Base-by-base conservation (phyloP, 1,140 invertebrate genomes). In the Philopotamus ludificatus region DNA sequence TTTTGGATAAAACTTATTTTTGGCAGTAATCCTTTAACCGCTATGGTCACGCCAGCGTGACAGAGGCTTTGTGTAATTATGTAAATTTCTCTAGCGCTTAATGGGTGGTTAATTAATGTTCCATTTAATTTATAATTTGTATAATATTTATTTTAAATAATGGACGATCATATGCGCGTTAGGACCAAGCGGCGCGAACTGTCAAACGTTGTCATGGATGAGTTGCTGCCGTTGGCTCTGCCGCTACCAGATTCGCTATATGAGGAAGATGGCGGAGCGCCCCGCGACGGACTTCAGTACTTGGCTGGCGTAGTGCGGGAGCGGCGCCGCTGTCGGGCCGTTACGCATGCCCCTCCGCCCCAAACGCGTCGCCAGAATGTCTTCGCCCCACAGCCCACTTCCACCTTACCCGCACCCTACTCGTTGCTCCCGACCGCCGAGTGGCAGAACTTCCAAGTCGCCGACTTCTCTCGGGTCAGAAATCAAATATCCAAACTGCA, bases 391-490 rank as follows among this genome's bases (percentile, higher is more conserved):
- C 34, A 74, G 73, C 63, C 62, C 18, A 58, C 68, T 20, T 41
- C 59, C n/a, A 71, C 65, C 16, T 55, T 61, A 16, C 57, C 68
- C 71, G 72, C 73, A 3, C 70, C 72, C 9, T 34, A 69, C 23
- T 49, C 58, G 18, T 67, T 75, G 25, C 16, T 74, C 8, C 77
- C 77, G 25, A 70, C 74, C 1, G 63, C 64, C 60, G 66, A 75
- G 50, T 78, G 77, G 77, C 74, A 77, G 67, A 66, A 70, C 39
- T 66, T 72, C 63, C 71, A 74, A 67, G 53, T 76, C n/a, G 50
- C 72, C 21, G 74, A 77, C 59, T 77, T 77, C 67, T 71, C 65
- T 9, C 70, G 72, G 23, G 66, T 77, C 18, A 65, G 73, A 26
- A 41, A 23, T 20, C 58, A 51, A 15, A 45, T 71, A 18, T 63